A percentile compares a stretch with the other conserved stretches of the same genome.
These are phyloP conservation scores for Coptodon bakossiorum DNA, from an alignment of 2,113 vertebrate genomes.

Conservation along the genomic window DNA sequence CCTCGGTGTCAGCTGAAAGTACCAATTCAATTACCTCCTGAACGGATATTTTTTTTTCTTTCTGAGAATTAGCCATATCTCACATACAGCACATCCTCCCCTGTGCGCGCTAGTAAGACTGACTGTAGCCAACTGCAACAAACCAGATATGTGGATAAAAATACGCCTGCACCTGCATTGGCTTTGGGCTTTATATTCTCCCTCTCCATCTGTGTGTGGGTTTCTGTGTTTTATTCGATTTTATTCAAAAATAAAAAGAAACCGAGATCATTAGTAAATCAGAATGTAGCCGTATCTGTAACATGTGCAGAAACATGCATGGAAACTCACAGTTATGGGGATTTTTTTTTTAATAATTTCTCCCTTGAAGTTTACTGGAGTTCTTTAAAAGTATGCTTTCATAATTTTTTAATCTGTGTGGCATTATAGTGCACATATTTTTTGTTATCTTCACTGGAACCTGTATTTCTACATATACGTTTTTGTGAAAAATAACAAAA, in stretches of 20 bases:
- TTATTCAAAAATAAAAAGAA: neutral
- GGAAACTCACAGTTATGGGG: rapidly evolving
- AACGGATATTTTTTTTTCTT: neutral
- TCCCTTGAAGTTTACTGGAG: neutral
- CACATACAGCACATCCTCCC: neutral
- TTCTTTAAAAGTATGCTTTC: neutral
- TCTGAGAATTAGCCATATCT: neutral
- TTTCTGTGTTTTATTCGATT: neutral
- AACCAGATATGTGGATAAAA: neutral
- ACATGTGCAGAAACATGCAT: neutral
- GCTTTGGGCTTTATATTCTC: neutral
- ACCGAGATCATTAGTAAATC: neutral
- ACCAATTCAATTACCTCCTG: neutral
- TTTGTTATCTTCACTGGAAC: neutral
- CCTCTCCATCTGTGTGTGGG: neutral
- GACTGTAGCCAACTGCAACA: neutral
- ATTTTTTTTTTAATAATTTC: rapidly evolving
- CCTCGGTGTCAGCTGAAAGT: neutral
- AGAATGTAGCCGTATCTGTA: neutral
- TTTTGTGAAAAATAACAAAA: neutral
- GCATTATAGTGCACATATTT: neutral
- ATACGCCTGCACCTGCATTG: neutral
- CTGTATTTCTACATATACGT: neutral
- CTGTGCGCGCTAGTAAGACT: neutral
- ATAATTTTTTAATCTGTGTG: neutral